A percentile compares a stretch with the other conserved stretches of the same genome.
Evolutionary conservation across 2,797 vertebrate species (phyloP).

Genomic region (Takifugu ocellatus): DNA sequence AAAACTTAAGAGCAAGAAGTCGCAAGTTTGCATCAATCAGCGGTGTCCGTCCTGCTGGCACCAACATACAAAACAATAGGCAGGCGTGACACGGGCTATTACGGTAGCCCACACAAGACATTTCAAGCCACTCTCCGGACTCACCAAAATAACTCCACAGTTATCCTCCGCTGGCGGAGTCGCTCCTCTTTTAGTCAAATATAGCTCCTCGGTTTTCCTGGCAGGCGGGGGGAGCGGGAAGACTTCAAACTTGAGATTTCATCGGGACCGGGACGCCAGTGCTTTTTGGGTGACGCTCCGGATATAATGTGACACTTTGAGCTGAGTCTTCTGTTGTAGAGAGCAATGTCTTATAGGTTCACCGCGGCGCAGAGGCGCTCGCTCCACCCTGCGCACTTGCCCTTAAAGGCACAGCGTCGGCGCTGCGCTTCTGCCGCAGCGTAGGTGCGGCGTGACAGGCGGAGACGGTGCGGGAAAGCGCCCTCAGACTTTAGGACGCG

Average conservation of each 20-base stretch:
- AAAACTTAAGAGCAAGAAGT: neutral
- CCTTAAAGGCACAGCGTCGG: constrained; percentile 67
- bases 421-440: neutral
- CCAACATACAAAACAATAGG: constrained; percentile 42
- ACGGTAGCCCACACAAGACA: constrained; percentile 11
- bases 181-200: constrained; percentile 32
- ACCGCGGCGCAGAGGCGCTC: constrained; percentile 18
- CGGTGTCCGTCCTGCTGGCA: constrained; percentile 34
- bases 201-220: constrained; percentile 27
- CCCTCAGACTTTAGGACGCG: neutral
- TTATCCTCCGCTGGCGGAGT: constrained; percentile 32
- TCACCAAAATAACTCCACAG: constrained; percentile 62
- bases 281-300: constrained; percentile 22
- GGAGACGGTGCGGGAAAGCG: neutral
- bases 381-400: constrained; percentile 63
- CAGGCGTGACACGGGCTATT: constrained; percentile 8
- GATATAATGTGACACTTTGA: constrained; percentile 48
- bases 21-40: constrained; percentile 29
- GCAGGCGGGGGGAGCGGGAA: neutral
- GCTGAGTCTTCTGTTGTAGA: constrained; percentile 54
- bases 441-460: constrained; percentile 4
- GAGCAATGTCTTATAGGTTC: constrained; percentile 65
- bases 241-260: constrained; percentile 6
- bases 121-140: constrained; percentile 38
- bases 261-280: constrained; percentile 42